Conservation (phyloP, 2,888 invertebrate species). For the Drosophila recens region DNA sequence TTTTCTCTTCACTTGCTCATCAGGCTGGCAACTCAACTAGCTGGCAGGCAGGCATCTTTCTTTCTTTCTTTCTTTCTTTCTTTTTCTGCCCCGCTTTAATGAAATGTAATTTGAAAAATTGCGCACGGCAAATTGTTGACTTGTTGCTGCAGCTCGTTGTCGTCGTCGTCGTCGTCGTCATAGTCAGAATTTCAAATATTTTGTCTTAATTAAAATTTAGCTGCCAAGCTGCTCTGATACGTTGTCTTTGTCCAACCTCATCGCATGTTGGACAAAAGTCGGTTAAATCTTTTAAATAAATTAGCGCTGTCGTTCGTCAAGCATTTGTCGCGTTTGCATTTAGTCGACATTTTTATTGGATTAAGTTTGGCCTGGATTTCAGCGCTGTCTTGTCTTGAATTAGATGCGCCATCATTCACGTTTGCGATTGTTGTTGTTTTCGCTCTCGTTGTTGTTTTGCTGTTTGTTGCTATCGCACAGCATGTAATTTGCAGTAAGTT, state of each 20-base stretch:
- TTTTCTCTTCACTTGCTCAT: constrained; percentile 36
- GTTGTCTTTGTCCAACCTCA: constrained; percentile 8
- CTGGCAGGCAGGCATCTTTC: constrained; percentile 13
- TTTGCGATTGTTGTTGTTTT: constrained; percentile 27
- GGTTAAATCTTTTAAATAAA: constrained; percentile 71
- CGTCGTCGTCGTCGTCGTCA: constrained; percentile 37
- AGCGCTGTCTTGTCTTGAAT: constrained; percentile 50
- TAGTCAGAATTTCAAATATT: constrained; percentile 73
- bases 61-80: constrained; percentile 18
- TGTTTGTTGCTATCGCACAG: constrained; percentile 47
- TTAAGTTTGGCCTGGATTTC: constrained; percentile 75
- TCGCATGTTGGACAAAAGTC: constrained; percentile 53
- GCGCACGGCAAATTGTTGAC: constrained; percentile 71
- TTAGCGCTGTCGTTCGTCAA: constrained; percentile 75
- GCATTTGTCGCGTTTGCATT: constrained; percentile 77
- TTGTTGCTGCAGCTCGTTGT: constrained; percentile 49
- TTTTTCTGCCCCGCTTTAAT: constrained; percentile 54
- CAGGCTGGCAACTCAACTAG: constrained; percentile 14
- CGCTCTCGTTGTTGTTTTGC: constrained; percentile 11
- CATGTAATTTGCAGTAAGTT: constrained; percentile 74
- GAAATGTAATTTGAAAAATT: constrained; percentile 79
- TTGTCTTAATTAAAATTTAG: constrained; percentile 77
- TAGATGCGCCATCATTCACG: constrained; percentile 70
- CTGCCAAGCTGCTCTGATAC: constrained; percentile 26
- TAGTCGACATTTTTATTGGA: constrained; percentile 77